phyloP scores from a whole-genome alignment of 2,888 invertebrate species.

The Tipula unca region DNA sequence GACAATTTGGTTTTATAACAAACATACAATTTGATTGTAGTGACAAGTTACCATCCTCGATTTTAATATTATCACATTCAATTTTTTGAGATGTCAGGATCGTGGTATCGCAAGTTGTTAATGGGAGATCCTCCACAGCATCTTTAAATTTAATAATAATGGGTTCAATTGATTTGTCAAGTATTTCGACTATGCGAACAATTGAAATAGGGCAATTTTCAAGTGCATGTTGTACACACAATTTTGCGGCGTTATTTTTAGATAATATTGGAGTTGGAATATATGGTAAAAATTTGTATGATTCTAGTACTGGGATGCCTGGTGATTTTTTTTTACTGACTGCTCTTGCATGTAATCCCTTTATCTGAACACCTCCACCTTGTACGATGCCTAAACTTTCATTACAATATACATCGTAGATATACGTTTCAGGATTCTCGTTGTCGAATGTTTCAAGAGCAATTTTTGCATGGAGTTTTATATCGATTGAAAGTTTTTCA shows the following conservation, averaged over 20 bases:
- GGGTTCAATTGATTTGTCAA: conserved; percentile 40
- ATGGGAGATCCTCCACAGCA: conserved; percentile 56
- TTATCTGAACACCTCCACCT: conserved; percentile 68
- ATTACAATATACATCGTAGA: conserved; percentile 27
- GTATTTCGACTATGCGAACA: neutral
- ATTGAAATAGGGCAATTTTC: conserved; percentile 53
- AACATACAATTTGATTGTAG: conserved; percentile 35
- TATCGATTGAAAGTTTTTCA: conserved; percentile 60
- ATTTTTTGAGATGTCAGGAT: conserved; percentile 41
- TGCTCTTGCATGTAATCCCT: conserved; percentile 66
- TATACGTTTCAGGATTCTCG: conserved; percentile 27
- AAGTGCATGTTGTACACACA: conserved; percentile 58
- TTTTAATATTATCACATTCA: conserved; percentile 45
- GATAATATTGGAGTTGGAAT: conserved; percentile 32
- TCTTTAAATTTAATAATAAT: conserved; percentile 49
- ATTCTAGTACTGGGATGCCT: conserved; percentile 66
- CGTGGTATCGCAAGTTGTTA: conserved; percentile 57
- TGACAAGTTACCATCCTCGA: conserved; percentile 53
- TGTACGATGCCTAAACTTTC: conserved; percentile 39
- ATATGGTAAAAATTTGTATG: conserved; percentile 64
- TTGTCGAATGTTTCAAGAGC: conserved; percentile 29
- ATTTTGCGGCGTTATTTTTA: conserved; percentile 47
- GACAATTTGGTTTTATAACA: conserved; percentile 32
- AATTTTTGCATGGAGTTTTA: conserved; percentile 47
- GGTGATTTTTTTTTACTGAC: conserved; percentile 60